phyloP scores from a whole-genome alignment of 2,113 vertebrate genomes.

The Copsychus sechellarum region DNA sequence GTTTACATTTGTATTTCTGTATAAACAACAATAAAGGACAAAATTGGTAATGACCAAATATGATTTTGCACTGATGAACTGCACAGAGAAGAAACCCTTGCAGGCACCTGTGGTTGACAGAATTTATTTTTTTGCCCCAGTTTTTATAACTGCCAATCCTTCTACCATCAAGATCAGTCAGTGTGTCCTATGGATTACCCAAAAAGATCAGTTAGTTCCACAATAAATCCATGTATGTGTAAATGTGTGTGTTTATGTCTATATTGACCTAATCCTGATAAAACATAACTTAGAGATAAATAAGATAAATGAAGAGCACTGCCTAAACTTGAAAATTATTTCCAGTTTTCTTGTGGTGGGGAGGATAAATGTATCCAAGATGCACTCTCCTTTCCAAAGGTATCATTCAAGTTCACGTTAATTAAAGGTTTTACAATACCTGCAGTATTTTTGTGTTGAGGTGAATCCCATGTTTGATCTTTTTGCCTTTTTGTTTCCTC shows the following conservation, averaged over 20 bases:
- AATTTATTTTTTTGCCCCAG: background rate
- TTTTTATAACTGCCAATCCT: background rate
- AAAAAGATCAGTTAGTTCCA: background rate
- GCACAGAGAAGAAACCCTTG: background rate
- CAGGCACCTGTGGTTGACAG: background rate
- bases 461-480: background rate
- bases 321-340: background rate
- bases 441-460: background rate
- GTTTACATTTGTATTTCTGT: slow-evolving; percentile 42
- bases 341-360: background rate
- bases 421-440: background rate
- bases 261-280: background rate
- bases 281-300: background rate
- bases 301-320: background rate
- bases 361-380: background rate
- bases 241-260: background rate
- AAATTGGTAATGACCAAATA: background rate
- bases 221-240: background rate
- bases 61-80: background rate
- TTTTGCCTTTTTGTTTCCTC: background rate
- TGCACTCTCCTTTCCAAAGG: background rate
- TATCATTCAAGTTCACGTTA: background rate
- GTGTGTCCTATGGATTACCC: background rate
- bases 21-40: background rate
- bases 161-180: background rate